Conservation (phyloP, 2,888 invertebrate genomes). For the Caenorhabditis sp. region DNA sequence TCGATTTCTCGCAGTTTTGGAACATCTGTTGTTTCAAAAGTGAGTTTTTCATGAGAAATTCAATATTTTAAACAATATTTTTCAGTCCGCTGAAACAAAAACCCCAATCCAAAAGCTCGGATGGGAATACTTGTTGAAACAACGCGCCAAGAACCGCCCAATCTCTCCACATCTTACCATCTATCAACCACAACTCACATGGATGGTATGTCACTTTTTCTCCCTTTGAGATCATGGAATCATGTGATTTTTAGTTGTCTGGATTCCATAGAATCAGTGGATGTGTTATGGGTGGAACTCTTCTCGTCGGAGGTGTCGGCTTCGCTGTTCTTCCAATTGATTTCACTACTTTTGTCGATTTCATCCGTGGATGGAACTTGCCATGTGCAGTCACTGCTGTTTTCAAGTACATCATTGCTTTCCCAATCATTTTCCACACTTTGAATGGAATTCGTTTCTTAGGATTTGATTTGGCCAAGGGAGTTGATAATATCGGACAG, state of each 20-base stretch:
- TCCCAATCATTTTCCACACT: conserved; percentile 70
- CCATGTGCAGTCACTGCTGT: conserved; percentile 62
- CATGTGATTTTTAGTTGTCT: conserved; percentile 48
- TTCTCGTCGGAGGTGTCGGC: conserved; percentile 67
- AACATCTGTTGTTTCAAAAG: conserved; percentile 33
- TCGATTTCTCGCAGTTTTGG: conserved; percentile 32
- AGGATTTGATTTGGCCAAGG: conserved; percentile 69
- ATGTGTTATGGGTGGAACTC: conserved; percentile 68
- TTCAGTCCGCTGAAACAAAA: conserved; percentile 41
- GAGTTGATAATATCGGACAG: conserved; percentile 54
- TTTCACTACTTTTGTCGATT: conserved; percentile 67
- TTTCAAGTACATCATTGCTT: conserved; percentile 71
- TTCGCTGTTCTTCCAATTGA: conserved; percentile 67
- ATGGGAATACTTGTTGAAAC: conserved; percentile 67
- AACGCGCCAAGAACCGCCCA: conserved; percentile 65
- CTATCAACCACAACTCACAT: conserved; percentile 70
- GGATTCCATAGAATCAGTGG: conserved; percentile 68
- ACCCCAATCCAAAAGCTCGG: conserved; percentile 67
- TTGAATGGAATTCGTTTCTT: conserved; percentile 71
- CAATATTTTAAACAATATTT: background rate
- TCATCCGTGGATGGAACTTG: conserved; percentile 59
- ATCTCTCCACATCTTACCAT: conserved; percentile 70
- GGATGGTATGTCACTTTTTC: conserved; percentile 62
- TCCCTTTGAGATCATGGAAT: background rate
- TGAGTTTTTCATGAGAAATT: conserved; percentile 9